Base-by-base conservation (phyloP, 2,797 vertebrate genomes). In the Syndactyla subalaris region DNA sequence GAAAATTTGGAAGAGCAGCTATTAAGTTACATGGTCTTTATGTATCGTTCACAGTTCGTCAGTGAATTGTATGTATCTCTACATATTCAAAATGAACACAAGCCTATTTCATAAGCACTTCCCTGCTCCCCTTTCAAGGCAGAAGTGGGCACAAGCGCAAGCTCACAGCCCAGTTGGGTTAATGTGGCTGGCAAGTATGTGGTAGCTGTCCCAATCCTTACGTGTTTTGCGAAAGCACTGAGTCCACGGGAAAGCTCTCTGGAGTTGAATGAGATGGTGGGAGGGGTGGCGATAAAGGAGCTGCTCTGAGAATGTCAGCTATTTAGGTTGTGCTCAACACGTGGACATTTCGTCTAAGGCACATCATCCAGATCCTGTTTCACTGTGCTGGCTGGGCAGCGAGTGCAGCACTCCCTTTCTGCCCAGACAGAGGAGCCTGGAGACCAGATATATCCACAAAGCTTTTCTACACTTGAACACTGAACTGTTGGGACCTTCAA, bases 11-110 rank as follows among this genome's bases (percentile, higher is more conserved):
- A 96, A 92, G 89, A 96, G 21, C 51, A 93, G 80, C 91, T 97
- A 96, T 94, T 96, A 96, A 92, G 94, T 94, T 95, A 92, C 88
- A 91, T 29, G n/a, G 63, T 92, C 84, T 68, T 94, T 88, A 92
- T 71, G 85, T 71, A 89, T 88, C 30, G 72, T 88, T 93, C 94
- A 88, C 36, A 80, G 81, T 85, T 91, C 93, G 51, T n/a, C 88
- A 76, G 58, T 83, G 86, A 97, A 93, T 96, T 85, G 5, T 79
- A 65, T 70, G 17, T 55, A 79, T 63, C 93, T 85, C 49, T 55
- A 76, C 36, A 36, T 91, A 61, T n/a, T 73, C 41, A 78, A 41
- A 88, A 77, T 10, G 19, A 85, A 83, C 32, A 46, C 45, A 80
- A 63, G 27, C 12, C 49, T 38, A 70, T 54, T 82, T 90, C 79